These are phyloP conservation scores for Acrobasis suavella DNA, from an alignment of 2,888 invertebrate species.

Conservation along the genomic window DNA sequence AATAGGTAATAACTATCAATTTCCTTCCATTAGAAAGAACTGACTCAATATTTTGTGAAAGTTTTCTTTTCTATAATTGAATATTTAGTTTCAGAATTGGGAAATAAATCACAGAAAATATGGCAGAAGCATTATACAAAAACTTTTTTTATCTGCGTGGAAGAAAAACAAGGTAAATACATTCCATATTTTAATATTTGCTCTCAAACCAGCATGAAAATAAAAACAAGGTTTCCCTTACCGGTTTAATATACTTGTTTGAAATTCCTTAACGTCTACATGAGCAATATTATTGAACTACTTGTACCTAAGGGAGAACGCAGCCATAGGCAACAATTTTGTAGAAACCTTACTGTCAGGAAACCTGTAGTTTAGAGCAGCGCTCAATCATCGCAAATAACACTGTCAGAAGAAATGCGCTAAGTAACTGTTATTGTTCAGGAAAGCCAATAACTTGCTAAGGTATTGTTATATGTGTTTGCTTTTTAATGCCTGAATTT, in stretches of 20 bases:
- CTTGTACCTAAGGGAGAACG: slow-evolving; percentile 39
- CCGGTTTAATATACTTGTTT: not conserved
- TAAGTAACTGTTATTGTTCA: not conserved
- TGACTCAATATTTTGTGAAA: too few relatives aligned
- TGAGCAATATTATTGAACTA: not conserved
- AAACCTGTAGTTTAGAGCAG: slow-evolving; percentile 36
- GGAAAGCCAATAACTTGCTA: not conserved
- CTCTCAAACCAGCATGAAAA: not conserved
- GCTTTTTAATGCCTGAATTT: not conserved
- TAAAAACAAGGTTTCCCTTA: not conserved
- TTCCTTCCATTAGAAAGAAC: too few relatives aligned
- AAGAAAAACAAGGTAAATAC: too few relatives aligned
- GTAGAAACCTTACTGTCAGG: slow-evolving; percentile 54
- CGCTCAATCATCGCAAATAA: slow-evolving; percentile 23
- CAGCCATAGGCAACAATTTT: slow-evolving; percentile 54
- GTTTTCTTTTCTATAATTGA: too few relatives aligned
- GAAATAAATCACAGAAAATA: too few relatives aligned
- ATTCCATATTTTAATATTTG: too few relatives aligned
- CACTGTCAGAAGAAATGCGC: slow-evolving; percentile 9
- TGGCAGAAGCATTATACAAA: too few relatives aligned
- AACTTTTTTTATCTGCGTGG: too few relatives aligned
- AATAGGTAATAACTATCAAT: too few relatives aligned
- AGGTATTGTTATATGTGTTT: not conserved
- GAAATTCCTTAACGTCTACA: not conserved
- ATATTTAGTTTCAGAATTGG: too few relatives aligned